Percentiles rank a stretch among this genome's conserved stretches.
Conservation (phyloP, 30 jellyfish, hydroid and myxozoan genomes). For the Cassiopea xamachana region DNA sequence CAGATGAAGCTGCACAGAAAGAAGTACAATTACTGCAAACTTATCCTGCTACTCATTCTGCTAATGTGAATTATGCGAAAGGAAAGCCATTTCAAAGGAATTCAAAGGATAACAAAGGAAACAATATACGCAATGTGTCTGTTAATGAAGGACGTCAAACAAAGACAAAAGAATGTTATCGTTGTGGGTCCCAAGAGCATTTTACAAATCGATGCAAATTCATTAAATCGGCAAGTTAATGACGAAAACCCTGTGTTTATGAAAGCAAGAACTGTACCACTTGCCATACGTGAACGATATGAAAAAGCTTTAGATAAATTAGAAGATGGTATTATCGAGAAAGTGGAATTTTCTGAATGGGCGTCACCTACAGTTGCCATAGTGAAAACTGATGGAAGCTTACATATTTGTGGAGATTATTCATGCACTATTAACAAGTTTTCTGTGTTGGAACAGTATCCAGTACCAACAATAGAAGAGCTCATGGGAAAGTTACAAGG, state of each 20-base stretch:
- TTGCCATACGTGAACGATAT: constrained; percentile 36
- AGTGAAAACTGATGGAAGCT: constrained; percentile 27
- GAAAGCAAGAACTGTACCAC: constrained; percentile 45
- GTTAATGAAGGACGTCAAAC: constrained; percentile 30
- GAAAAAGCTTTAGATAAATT: constrained; percentile 13
- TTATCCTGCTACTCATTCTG: constrained; percentile 22
- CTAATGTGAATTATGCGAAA: constrained; percentile 43
- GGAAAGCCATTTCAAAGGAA: constrained; percentile 43
- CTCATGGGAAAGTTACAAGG: constrained; percentile 43
- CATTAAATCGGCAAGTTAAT: constrained; percentile 32
- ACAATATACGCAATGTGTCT: constrained; percentile 31
- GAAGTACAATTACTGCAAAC: constrained; percentile 27
- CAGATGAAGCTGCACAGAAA: constrained; percentile 53
- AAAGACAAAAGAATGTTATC: constrained; percentile 41
- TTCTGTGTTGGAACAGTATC: constrained; percentile 19
- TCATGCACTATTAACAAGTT: constrained; percentile 12
- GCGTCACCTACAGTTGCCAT: constrained; percentile 48
- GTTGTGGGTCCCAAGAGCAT: constrained; percentile 56
- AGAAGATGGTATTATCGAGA: constrained; percentile 18
- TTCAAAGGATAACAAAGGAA: constrained; percentile 9
- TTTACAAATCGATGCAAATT: constrained; percentile 51
- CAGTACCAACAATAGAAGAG: constrained; percentile 49
- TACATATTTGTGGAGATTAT: constrained; percentile 42
- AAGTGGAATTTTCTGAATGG: constrained; percentile 40
- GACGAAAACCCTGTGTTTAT: constrained; percentile 41